phyloP scores from a whole-genome alignment of 1,140 invertebrate species.

The Panagrolaimus sp. region DNA sequence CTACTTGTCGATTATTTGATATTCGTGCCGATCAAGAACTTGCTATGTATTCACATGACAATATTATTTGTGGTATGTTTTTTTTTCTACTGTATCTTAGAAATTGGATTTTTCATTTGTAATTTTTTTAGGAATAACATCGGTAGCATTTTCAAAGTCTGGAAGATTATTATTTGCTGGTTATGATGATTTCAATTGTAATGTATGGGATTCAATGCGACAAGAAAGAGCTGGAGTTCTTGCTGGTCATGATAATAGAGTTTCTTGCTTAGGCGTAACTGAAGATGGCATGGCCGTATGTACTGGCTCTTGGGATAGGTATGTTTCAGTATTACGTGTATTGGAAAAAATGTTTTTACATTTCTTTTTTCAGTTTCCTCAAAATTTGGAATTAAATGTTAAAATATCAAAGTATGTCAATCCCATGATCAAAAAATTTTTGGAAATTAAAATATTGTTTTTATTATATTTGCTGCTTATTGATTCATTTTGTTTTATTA shows the following conservation, averaged over 20 bases:
- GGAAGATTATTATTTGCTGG: constrained; percentile 88
- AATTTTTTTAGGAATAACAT: constrained; percentile 77
- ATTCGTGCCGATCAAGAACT: constrained; percentile 87
- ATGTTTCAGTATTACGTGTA: too few relatives aligned
- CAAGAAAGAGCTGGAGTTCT: constrained; percentile 91
- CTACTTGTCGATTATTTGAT: constrained; percentile 92
- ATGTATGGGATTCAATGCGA: constrained; percentile 97
- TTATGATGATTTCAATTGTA: constrained; percentile 97
- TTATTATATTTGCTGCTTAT: constrained; percentile 1
- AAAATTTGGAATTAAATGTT: constrained; percentile 82
- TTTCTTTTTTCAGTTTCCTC: constrained; percentile 64
- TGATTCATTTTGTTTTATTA: constrained; percentile 10
- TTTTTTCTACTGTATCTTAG: constrained; percentile 6
- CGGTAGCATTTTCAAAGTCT: constrained; percentile 92
- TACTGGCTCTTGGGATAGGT: constrained; percentile 94
- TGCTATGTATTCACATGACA: constrained; percentile 95
- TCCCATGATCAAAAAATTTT: too few relatives aligned
- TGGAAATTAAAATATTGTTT: too few relatives aligned
- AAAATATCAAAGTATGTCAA: not conserved
- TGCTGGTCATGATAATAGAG: constrained; percentile 91
- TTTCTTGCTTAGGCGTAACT: constrained; percentile 88
- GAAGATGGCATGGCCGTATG: constrained; percentile 95
- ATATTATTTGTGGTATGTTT: constrained; percentile 80
- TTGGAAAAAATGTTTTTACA: too few relatives aligned
- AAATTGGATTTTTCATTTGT: constrained; percentile 9